These are phyloP conservation scores for Zoanthus gigantus DNA, from an alignment of 92 coral and sea anemone species.

Conservation along the genomic window DNA sequence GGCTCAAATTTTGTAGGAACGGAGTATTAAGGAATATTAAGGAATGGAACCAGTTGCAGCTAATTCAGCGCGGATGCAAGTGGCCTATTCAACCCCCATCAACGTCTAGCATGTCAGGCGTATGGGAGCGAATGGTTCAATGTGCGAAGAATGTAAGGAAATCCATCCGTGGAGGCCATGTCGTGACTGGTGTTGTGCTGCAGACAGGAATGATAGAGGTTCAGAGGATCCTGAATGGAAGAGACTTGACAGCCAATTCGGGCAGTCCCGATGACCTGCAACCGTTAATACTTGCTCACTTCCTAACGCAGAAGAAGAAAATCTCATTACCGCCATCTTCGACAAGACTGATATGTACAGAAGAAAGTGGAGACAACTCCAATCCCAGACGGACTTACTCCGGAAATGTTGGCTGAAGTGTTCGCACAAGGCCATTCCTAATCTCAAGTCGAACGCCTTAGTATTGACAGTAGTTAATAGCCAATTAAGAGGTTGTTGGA, in stretches of 20 bases:
- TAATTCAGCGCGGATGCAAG: conserved; percentile 63
- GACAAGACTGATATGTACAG: conserved; percentile 47
- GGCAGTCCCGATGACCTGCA: conserved; percentile 57
- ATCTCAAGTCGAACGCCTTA: conserved; percentile 7
- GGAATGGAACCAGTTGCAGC: conserved; percentile 60
- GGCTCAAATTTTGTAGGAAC: conserved; percentile 78
- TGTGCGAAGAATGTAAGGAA: conserved; percentile 47
- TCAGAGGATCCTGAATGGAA: conserved; percentile 51
- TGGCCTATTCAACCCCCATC: conserved; percentile 68
- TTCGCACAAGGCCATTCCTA: conserved; percentile 54
- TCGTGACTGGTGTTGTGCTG: conserved; percentile 44
- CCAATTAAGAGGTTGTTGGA: conserved; percentile 66
- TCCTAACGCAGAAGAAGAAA: conserved; percentile 54
- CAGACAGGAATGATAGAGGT: conserved; percentile 48
- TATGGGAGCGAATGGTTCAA: conserved; percentile 66
- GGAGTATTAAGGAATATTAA: conserved; percentile 54
- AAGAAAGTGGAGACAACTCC: conserved; percentile 66
- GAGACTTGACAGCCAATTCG: conserved; percentile 61
- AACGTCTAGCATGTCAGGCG: conserved; percentile 63
- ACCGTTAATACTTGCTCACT: conserved; percentile 64
- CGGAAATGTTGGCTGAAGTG: conserved; percentile 71
- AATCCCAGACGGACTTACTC: conserved; percentile 65
- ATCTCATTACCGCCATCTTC: conserved; percentile 62
- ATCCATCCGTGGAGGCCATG: conserved; percentile 42
- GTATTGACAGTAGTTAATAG: neutral